These are phyloP conservation scores for Tanypteryx hageni DNA, from an alignment of 2,888 invertebrate genomes.

Conservation along the genomic window DNA sequence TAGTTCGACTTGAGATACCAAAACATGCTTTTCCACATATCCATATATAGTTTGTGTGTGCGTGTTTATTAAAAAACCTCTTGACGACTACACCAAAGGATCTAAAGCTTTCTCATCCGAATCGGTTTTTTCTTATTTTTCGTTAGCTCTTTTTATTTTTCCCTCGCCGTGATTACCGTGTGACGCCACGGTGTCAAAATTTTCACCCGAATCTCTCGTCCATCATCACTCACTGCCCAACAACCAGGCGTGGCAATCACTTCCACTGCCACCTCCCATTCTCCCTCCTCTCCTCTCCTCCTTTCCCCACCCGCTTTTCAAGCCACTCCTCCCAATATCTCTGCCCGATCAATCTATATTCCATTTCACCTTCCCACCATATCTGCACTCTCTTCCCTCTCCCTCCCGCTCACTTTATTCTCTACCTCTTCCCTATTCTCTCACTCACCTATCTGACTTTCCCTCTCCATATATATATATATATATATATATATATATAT, in stretches of 20 bases:
- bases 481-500: too few species aligned
- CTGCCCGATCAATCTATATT: constrained; percentile 8
- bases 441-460: not conserved
- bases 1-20: too few species aligned
- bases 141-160: constrained; percentile 33
- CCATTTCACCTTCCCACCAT: not conserved
- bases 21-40: too few species aligned
- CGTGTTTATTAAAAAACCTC: not conserved
- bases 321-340: not conserved
- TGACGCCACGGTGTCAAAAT: constrained; percentile 29
- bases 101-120: not conserved
- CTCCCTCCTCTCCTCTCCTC: not conserved
- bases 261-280: constrained; percentile 26
- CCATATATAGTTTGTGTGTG: too few species aligned
- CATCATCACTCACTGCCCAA: constrained; percentile 61
- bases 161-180: constrained; percentile 15
- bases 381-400: not conserved
- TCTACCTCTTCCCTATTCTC: not conserved
- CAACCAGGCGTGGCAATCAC: constrained; percentile 52
- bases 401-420: not conserved
- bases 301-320: not conserved
- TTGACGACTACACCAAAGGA: not conserved
- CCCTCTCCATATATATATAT: too few species aligned
- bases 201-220: constrained; percentile 49
- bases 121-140: not conserved